Percentiles rank a stretch among this genome's conserved stretches.
Conservation (phyloP, 2,888 invertebrate species). For the Teinopalpus imperialis region DNA sequence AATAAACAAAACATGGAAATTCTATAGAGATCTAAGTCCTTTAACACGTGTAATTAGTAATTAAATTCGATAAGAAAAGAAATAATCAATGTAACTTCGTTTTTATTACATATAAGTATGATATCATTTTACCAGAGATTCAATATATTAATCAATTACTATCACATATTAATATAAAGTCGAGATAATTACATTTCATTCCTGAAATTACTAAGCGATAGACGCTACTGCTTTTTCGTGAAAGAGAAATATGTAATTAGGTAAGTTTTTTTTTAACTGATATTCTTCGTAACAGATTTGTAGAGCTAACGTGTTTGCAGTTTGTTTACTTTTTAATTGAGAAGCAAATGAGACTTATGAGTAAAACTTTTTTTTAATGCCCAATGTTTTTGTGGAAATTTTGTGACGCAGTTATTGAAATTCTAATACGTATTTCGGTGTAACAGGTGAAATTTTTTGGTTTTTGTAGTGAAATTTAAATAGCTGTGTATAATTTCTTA, state of each 20-base stretch:
- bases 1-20: too few species aligned
- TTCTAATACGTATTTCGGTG: too few species aligned
- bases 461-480: too few species aligned
- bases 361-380: too few species aligned
- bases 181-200: conserved; percentile 26
- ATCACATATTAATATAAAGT: conserved; percentile 24
- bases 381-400: too few species aligned
- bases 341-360: too few species aligned
- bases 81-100: conserved; percentile 20
- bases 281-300: too few species aligned
- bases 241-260: conserved; percentile 20
- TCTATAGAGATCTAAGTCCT: background rate
- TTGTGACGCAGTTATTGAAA: too few species aligned
- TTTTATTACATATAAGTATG: conserved; percentile 16
- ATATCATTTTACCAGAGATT: conserved; percentile 25
- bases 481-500: too few species aligned
- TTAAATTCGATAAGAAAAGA: conserved; percentile 13
- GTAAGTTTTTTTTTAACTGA: conserved; percentile 17
- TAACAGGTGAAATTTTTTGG: too few species aligned
- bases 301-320: too few species aligned
- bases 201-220: conserved; percentile 20
- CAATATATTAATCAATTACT: conserved; percentile 19
- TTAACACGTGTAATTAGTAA: conserved; percentile 15
- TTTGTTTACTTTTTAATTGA: too few species aligned
- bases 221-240: conserved; percentile 24